phyloP scores from a whole-genome alignment of 1,140 invertebrate species.

The Anoplophora glabripennis region DNA sequence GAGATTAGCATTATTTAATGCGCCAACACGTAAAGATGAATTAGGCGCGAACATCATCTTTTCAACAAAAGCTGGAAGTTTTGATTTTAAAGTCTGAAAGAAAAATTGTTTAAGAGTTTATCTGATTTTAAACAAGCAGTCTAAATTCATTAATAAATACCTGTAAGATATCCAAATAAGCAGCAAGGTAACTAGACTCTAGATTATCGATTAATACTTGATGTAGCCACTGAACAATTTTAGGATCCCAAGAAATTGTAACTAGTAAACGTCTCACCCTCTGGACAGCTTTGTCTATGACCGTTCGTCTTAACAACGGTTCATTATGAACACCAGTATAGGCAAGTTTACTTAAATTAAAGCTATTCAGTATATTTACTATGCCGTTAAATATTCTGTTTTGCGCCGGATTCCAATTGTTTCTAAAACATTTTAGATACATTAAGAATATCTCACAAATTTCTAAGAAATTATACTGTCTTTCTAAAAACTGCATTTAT shows the following conservation, averaged over 20 bases:
- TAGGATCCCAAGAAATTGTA: conserved; percentile 66
- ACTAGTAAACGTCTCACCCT: conserved; percentile 66
- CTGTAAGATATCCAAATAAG: conserved; percentile 77
- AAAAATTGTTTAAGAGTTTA: conserved; percentile 20
- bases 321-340: conserved; percentile 57
- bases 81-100: conserved; percentile 67
- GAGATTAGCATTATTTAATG: conserved; percentile 55
- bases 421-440: conserved; percentile 48
- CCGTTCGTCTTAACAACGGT: conserved; percentile 64
- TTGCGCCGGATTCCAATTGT: conserved; percentile 65
- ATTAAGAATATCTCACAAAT: background rate
- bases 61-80: conserved; percentile 75
- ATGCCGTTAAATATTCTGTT: conserved; percentile 65
- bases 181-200: conserved; percentile 64
- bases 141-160: too few relatives aligned
- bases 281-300: conserved; percentile 69
- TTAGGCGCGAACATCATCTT: conserved; percentile 64
- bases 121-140: too few relatives aligned
- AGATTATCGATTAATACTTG: conserved; percentile 68
- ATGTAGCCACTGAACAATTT: conserved; percentile 78
- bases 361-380: conserved; percentile 66
- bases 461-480: background rate
- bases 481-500: too few relatives aligned
- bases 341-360: conserved; percentile 67
- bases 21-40: conserved; percentile 47